A percentile compares a stretch with the other conserved stretches of the same genome.
Conservation (phyloP, 37 sponge, comb jelly and placozoan species). For the Oscarella lobularis region DNA sequence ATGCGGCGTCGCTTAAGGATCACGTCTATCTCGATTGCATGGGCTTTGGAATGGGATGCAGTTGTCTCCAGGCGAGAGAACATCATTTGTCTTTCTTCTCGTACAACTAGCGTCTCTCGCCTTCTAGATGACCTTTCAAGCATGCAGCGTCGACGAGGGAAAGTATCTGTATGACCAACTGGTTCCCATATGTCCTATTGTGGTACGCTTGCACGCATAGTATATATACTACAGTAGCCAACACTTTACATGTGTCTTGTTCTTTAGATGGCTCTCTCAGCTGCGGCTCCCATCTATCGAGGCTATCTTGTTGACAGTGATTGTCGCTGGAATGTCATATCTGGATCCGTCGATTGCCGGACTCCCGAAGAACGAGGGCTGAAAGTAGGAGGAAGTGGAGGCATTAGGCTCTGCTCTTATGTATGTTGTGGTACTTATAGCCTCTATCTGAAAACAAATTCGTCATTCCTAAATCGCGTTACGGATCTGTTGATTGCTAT, state of each 20-base stretch:
- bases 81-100: neutral
- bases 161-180: constrained; percentile 85
- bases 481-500: constrained; percentile 56
- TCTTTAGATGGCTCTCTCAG: constrained; percentile 72
- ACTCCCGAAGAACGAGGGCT: constrained; percentile 76
- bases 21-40: constrained; percentile 94
- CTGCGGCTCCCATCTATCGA: constrained; percentile 57
- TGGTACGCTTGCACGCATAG: constrained; percentile 55
- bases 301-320: constrained; percentile 82
- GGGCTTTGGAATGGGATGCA: constrained; percentile 97
- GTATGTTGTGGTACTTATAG: constrained; percentile 1
- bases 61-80: constrained; percentile 66
- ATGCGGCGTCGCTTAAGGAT: constrained; percentile 52
- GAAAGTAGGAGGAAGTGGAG: constrained; percentile 15
- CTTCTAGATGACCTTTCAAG: constrained; percentile 75
- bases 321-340: constrained; percentile 65
- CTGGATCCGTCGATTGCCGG: constrained; percentile 75
- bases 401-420: neutral
- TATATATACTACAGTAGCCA: too few species aligned
- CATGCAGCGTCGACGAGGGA: constrained; percentile 70
- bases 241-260: too few species aligned
- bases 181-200: constrained; percentile 67
- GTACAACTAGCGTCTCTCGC: too few species aligned
- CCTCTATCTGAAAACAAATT: constrained; percentile 15
- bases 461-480: constrained; percentile 14